Conservation (phyloP, 2,113 vertebrate species). For the Lethenteron reissneri region DNA sequence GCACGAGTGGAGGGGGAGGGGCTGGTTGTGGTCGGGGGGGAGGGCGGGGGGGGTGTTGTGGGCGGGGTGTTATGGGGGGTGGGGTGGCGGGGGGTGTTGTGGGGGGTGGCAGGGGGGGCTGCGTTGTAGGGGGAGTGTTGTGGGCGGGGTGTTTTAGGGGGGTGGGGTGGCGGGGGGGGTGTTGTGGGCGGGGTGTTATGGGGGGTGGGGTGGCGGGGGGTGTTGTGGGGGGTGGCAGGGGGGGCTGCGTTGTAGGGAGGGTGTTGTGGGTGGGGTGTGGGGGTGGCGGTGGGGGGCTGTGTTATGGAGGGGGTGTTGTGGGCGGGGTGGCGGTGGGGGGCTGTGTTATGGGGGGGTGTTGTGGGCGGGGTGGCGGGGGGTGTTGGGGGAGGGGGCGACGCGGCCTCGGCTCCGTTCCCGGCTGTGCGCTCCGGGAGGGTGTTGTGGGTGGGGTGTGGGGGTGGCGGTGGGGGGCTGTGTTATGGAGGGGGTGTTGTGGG, state of each 20-base stretch:
- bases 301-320: not conserved
- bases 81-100: not conserved
- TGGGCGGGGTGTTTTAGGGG: not conserved
- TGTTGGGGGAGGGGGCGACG: too few species aligned
- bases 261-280: not conserved
- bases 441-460: not conserved
- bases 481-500: not conserved
- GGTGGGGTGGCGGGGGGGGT: too few species aligned
- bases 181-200: not conserved
- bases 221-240: not conserved
- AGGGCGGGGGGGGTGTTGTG: not conserved
- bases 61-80: not conserved
- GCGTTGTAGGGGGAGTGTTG: not conserved
- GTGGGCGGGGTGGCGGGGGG: conserved; percentile 6
- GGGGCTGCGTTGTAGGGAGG: too few species aligned
- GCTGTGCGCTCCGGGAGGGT: too few species aligned
- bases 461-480: not conserved
- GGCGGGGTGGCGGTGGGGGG: not conserved
- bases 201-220: not conserved
- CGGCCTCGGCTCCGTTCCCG: too few species aligned
- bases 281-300: not conserved
- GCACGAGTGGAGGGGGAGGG: too few species aligned
- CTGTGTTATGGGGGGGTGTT: not conserved
- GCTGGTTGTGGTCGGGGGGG: too few species aligned
- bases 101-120: not conserved